Evolutionary conservation across 2,888 invertebrate genomes (phyloP).

Genomic region (Sinodicranocentrus sp.): DNA sequence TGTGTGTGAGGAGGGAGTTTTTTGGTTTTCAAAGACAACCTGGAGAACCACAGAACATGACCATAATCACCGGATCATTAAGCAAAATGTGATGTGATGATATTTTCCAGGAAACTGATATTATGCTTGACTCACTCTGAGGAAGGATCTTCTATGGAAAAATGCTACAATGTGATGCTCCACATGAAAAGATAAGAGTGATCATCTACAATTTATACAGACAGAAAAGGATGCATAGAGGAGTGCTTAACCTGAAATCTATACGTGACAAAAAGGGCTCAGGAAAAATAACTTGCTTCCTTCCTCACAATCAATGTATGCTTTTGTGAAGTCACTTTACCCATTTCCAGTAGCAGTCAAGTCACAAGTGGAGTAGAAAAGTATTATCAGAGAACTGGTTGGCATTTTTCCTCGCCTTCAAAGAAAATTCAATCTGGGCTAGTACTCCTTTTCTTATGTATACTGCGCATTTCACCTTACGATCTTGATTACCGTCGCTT

Average conservation of each 20-base stretch:
- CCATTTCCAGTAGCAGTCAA: constrained; percentile 1
- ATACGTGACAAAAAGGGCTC: constrained; percentile 50
- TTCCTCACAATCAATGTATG: constrained; percentile 48
- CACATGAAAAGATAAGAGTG: constrained; percentile 37
- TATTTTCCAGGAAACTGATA: constrained; percentile 62
- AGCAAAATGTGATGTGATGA: constrained; percentile 74
- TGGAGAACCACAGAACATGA: constrained; percentile 56
- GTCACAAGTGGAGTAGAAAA: constrained; percentile 18
- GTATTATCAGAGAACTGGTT: constrained; percentile 22
- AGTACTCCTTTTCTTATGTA: constrained; percentile 19
- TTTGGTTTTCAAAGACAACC: background rate
- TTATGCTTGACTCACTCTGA: constrained; percentile 33
- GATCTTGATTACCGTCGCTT: constrained; percentile 38
- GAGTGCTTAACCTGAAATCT: constrained; percentile 45
- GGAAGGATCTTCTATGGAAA: background rate
- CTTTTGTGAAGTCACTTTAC: background rate
- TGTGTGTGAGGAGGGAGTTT: background rate
- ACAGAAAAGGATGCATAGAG: constrained; percentile 26
- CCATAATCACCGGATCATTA: constrained; percentile 75
- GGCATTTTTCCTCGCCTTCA: constrained; percentile 49
- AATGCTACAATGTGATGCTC: background rate
- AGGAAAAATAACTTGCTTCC: constrained; percentile 43
- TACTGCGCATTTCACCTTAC: constrained; percentile 25
- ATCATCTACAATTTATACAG: constrained; percentile 1
- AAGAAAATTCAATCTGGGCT: constrained; percentile 41